Base-by-base conservation (phyloP, 2,113 vertebrate species). In the Erpornis zantholeuca region DNA sequence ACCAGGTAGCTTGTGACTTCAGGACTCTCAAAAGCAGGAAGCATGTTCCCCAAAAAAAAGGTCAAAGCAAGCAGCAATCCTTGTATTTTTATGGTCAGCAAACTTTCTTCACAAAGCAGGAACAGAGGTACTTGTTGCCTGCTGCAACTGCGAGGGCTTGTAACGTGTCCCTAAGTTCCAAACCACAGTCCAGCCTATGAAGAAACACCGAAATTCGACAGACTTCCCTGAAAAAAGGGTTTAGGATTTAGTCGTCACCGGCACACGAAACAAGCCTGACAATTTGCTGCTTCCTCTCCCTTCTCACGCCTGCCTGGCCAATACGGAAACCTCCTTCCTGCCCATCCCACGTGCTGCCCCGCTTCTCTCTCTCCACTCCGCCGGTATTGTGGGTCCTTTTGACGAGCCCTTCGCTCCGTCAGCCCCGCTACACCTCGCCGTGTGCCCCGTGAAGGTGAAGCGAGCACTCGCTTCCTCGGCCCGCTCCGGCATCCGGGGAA, bases 391-490 rank as follows among this genome's bases (percentile, higher is more conserved):
- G 35, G 16, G 11, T 47, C 9, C 36, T 56, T 66, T 6, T 3
- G 47, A 25, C 15, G 10, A 45, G 29, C 53, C 33, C n/a, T 59
- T 29, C 35, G 6, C 20, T 54, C 36, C 5, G 3, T 1, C 10
- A 3, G 52, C 12, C 52, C 59, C 11, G 4, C 68, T 11, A 0
- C n/a, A 13, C 4, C 40, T 40, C 38, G 28, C 21, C 50, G 2
- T 5, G 35, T 7, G 29, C 15, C 44, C 57, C 22, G 3, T 0
- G 33, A 8, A 15, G 45, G 11, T 0, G 18, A 15, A 21, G 17
- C 5, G 33, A 33, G 38, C 21, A 5, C 42, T 16, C 6, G 4
- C 20, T 24, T 10, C n/a, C 15, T 9, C 6, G 23, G 15, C 36
- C 23, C 33, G 24, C 53, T 8, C 2, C 10, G 9, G 10, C 13